Percentiles rank a stretch among this genome's conserved stretches.
phyloP scores from a whole-genome alignment of 2,113 vertebrate species.

The Noctilio leporinus region DNA sequence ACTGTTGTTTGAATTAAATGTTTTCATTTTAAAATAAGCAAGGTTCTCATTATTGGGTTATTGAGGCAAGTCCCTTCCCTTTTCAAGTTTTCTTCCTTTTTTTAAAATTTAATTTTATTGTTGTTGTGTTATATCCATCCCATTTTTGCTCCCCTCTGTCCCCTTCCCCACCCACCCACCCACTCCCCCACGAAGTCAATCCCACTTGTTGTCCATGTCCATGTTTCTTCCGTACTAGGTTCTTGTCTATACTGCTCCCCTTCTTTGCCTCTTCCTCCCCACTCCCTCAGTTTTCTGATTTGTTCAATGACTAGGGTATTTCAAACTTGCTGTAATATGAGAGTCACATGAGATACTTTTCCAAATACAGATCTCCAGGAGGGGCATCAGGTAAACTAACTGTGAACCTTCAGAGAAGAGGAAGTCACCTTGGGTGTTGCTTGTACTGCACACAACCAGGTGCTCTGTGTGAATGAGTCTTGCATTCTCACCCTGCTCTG shows the following conservation, averaged over 20 bases:
- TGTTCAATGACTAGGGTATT: background rate
- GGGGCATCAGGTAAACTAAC: background rate
- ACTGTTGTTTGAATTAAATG: background rate
- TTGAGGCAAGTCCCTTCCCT: background rate
- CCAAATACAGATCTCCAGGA: background rate
- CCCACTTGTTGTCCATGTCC: no score
- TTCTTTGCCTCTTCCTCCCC: no score
- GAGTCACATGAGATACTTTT: background rate
- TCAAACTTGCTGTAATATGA: background rate
- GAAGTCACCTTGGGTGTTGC: accelerated
- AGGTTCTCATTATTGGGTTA: background rate
- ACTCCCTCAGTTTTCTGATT: conserved; percentile 16
- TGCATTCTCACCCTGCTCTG: accelerated
- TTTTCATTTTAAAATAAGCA: background rate
- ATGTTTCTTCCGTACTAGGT: no score
- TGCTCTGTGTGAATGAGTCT: accelerated
- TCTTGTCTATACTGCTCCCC: no score
- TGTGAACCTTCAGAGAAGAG: background rate
- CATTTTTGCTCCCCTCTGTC: no score
- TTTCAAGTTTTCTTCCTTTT: background rate
- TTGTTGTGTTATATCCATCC: no score
- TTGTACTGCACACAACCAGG: background rate
- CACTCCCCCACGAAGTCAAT: no score
- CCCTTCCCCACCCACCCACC: no score
- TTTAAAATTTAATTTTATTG: no score